Base-by-base conservation (phyloP, 1,140 invertebrate genomes). In the Cylas formicarius region DNA sequence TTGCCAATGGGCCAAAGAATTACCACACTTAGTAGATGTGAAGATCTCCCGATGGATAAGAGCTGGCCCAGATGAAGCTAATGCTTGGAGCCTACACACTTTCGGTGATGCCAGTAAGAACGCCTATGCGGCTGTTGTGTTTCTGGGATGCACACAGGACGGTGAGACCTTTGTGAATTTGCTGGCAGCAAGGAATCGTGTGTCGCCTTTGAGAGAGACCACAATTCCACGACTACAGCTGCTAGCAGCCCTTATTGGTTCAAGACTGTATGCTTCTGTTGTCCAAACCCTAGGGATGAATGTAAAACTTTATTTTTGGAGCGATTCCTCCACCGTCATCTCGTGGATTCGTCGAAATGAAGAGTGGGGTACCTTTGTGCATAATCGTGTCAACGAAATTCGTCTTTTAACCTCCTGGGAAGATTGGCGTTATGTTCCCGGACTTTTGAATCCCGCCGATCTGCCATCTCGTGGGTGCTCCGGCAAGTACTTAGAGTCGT, bases 401-500 rank as follows among this genome's bases (percentile, higher is more conserved):
- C 31, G 53, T 20, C 36, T 34, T 7, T 44, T 61, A 10, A 57
- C 62, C 17, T 37, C 52, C 11, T 40, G 39, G 24, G 34, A 45
- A 31, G 21, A 51, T 2, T 70, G 65, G 63, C 26, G 50, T 18
- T 57, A 70, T 52, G 50, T 69, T 3, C 61, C 65, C 4, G 65
- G 63, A 3, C 33, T 46, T 8, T 18, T 52, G 13, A 71, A 70
- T 49, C 65, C 67, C n/a, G n/a, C n/a, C n/a, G n/a, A n/a, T n/a
- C n/a, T n/a, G n/a, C n/a, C n/a, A 70, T 50, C 66, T 7, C 33
- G 67, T 50, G 66, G 66, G 11, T 65, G 60, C 42, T 14, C 41
- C 4, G 36, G 55, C 2, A 47, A 53, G 40, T 11, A 44, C 18
- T 48, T 69, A n/a, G 17, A 62, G 7, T 47, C 63, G 18, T 58